Conservation (phyloP, 30 jellyfish, hydroid and myxozoan genomes). For the Nemopilema nomurai region DNA sequence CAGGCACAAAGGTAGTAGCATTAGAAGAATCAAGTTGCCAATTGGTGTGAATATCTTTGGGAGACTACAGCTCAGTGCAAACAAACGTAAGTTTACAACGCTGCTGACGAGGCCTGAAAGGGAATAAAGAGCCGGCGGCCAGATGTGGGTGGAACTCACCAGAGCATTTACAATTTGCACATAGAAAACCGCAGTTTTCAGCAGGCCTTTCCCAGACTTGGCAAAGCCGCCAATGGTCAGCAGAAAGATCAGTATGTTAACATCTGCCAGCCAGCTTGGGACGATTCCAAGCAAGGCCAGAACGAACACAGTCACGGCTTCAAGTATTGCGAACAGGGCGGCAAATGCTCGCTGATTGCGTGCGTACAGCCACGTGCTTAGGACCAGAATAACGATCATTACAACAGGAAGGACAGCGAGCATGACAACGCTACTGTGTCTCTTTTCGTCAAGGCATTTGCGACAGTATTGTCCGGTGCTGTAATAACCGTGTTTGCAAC, state of each 20-base stretch:
- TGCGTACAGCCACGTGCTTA: slow-evolving; percentile 13
- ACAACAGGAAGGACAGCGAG: not conserved
- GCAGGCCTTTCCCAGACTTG: slow-evolving; percentile 44
- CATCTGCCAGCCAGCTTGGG: slow-evolving; percentile 71
- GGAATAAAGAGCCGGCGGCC: slow-evolving; percentile 59
- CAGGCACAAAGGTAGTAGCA: slow-evolving; percentile 39
- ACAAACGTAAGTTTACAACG: slow-evolving; percentile 48
- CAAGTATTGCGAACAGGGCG: slow-evolving; percentile 19
- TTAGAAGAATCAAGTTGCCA: slow-evolving; percentile 23
- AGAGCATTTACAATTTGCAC: slow-evolving; percentile 64
- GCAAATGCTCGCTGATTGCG: slow-evolving; percentile 17
- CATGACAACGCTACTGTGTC: not conserved
- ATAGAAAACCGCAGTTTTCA: slow-evolving; percentile 56
- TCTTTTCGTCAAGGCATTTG: slow-evolving; percentile 17
- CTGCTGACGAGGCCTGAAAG: slow-evolving; percentile 35
- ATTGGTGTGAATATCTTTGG: slow-evolving; percentile 34
- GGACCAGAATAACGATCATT: slow-evolving; percentile 11
- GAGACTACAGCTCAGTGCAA: slow-evolving; percentile 33
- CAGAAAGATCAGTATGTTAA: slow-evolving; percentile 16
- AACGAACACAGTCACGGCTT: slow-evolving; percentile 29
- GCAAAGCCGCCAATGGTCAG: slow-evolving; percentile 63
- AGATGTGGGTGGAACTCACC: slow-evolving; percentile 40
- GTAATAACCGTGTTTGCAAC: slow-evolving; percentile 46
- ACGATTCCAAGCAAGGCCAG: slow-evolving; percentile 46
- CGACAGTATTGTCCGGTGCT: slow-evolving; percentile 33